Base-by-base conservation (phyloP, 2,113 vertebrate species). In the Myiopsitta monachus region DNA sequence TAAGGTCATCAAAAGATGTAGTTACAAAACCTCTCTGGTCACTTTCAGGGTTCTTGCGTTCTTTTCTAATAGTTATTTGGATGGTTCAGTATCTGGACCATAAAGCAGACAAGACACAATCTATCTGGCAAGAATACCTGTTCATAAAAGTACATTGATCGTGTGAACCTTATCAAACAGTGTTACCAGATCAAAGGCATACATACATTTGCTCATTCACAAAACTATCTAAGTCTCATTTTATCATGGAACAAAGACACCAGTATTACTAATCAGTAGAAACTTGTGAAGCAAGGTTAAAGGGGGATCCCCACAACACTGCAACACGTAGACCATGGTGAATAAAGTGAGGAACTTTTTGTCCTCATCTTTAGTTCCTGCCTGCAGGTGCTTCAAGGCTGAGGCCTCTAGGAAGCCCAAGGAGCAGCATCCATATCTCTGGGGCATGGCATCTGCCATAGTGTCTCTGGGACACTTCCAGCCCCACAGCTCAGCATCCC, bases 11-110 rank as follows among this genome's bases (percentile, higher is more conserved):
- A 44, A 66, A 93, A 87, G 33, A 59, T 18, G 27, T 4, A 55
- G 39, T 73, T 91, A 83, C 17, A 94, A 94, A 93, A 88, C 46
- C 14, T 59, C 38, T 41, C 85, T 76, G 51, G 54, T 76, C 57
- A 38, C 12, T 83, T 85, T n/a, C 18, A 62, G 36, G 31, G 62
- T 74, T 75, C 80, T 52, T 62, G 26, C 27, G 18, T 36, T 72
- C 52, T 75, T 90, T 63, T 4, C 54, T 23, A 5, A 44, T 28
- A 44, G 28, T 23, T 80, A 43, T 78, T 92, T 10, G 14, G 44
- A 28, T 46, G 30, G 38, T 82, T 94, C 83, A 69, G 49, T 83
- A 83, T 67, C 47, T 79, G 61, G 59, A 90, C 57, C 54, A 67
- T 67, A 83, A 81, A 93, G 55, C 41, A 86, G 51, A 3, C 74